phyloP scores from a whole-genome alignment of 2,888 invertebrate species.

The Mythimna vitellina region DNA sequence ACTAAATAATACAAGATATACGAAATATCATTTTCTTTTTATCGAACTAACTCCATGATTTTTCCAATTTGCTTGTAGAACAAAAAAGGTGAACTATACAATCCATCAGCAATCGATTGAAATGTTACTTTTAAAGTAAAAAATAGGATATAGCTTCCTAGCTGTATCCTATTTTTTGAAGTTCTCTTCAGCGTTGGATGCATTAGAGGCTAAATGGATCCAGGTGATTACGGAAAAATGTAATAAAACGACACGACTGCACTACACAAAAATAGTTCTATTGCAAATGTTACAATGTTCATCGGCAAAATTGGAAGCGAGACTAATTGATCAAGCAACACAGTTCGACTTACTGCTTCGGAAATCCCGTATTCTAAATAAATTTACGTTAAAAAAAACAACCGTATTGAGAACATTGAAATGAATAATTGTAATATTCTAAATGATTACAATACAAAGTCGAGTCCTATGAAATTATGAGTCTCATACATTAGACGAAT shows the following conservation, averaged over 20 bases:
- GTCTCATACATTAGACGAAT: not conserved
- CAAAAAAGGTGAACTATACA: too few species aligned
- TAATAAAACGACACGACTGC: not conserved
- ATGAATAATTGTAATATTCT: too few species aligned
- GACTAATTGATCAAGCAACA: too few species aligned
- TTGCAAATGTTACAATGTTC: too few species aligned
- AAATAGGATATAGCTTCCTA: not conserved
- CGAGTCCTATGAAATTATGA: not conserved
- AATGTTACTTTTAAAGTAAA: not conserved
- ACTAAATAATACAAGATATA: not conserved
- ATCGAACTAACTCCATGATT: not conserved
- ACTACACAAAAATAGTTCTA: not conserved
- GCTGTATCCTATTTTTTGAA: too few species aligned
- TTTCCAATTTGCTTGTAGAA: too few species aligned
- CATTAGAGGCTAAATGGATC: not conserved
- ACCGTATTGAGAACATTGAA: too few species aligned
- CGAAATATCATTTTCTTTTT: not conserved
- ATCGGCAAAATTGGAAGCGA: not conserved
- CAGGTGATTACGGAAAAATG: not conserved
- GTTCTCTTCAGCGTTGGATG: not conserved
- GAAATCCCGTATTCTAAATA: too few species aligned
- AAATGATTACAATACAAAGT: not conserved
- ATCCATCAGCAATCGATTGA: too few species aligned
- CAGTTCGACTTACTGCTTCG: too few species aligned
- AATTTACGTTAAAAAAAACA: too few species aligned